Conservation (phyloP, 2,113 vertebrate species). For the Aythya baeri region DNA sequence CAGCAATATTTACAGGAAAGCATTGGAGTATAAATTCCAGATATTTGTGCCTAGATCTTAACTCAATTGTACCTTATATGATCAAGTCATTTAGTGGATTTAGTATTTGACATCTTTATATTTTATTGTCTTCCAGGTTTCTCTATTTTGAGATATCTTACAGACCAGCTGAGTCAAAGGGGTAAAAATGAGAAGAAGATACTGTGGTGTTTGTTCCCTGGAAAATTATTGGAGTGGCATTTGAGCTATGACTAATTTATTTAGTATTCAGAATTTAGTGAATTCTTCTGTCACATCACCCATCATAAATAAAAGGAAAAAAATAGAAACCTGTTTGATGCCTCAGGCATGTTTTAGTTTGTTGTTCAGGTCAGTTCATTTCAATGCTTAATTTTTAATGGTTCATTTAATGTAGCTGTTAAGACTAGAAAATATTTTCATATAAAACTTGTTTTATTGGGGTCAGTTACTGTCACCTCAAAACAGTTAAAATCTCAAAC, state of each 20-base stretch:
- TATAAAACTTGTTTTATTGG: constrained; percentile 58
- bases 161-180: constrained; percentile 29
- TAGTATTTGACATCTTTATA: neutral
- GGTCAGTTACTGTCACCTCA: constrained; percentile 52
- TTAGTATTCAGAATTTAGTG: constrained; percentile 76
- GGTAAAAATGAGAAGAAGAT: constrained; percentile 5
- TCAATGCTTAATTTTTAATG: constrained; percentile 77
- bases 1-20: neutral
- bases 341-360: constrained; percentile 74
- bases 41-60: neutral
- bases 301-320: constrained; percentile 73
- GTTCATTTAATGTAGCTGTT: constrained; percentile 73
- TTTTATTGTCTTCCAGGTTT: neutral
- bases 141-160: neutral
- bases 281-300: constrained; percentile 70
- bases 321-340: constrained; percentile 75
- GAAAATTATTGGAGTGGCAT: constrained; percentile 67
- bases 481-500: constrained; percentile 47
- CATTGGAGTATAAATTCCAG: neutral
- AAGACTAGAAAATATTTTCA: constrained; percentile 70
- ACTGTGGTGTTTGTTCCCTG: neutral
- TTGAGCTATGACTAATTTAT: constrained; percentile 77
- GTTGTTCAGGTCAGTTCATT: constrained; percentile 80
- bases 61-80: neutral
- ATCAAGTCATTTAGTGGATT: neutral